Conservation (phyloP, 2,888 invertebrate genomes). For the Pristionchus arcanus region DNA sequence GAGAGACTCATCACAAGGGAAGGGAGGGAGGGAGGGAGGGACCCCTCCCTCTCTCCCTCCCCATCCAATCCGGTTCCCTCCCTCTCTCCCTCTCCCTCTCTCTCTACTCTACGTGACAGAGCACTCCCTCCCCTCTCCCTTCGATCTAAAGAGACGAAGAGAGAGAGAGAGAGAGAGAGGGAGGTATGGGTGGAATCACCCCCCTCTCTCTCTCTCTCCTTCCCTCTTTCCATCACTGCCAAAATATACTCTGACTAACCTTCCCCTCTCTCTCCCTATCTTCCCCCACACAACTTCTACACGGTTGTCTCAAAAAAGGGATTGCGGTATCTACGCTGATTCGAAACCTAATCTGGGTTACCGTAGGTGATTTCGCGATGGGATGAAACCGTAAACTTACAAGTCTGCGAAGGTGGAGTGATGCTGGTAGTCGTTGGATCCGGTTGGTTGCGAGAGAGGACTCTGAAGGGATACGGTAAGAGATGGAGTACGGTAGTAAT, state of each 20-base stretch:
- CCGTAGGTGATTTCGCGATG: neutral
- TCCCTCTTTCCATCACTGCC: neutral
- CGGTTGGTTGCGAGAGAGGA: neutral
- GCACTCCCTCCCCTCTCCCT: neutral
- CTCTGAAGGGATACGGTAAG: slow-evolving; percentile 7
- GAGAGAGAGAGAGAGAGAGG: slow-evolving; percentile 24
- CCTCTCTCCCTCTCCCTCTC: neutral
- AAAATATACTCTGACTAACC: slow-evolving; percentile 48
- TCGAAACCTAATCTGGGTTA: neutral
- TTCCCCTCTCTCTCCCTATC: neutral
- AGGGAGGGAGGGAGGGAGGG: neutral
- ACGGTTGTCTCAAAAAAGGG: neutral
- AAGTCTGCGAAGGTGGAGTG: slow-evolving; percentile 18
- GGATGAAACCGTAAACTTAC: neutral
- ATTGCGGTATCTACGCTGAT: neutral
- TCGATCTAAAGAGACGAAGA: slow-evolving; percentile 29
- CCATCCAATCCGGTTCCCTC: slow-evolving; percentile 43
- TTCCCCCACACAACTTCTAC: neutral
- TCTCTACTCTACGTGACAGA: neutral
- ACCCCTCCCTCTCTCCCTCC: neutral
- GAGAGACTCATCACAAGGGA: neutral
- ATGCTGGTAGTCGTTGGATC: neutral
- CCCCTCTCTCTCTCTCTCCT: neutral
- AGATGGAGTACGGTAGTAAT: neutral
- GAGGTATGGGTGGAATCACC: slow-evolving; percentile 22